Percentiles rank a stretch among this genome's conserved stretches.
Evolutionary conservation across 1,140 invertebrate genomes (phyloP).

Genomic region (Bombus vancouverensis): DNA sequence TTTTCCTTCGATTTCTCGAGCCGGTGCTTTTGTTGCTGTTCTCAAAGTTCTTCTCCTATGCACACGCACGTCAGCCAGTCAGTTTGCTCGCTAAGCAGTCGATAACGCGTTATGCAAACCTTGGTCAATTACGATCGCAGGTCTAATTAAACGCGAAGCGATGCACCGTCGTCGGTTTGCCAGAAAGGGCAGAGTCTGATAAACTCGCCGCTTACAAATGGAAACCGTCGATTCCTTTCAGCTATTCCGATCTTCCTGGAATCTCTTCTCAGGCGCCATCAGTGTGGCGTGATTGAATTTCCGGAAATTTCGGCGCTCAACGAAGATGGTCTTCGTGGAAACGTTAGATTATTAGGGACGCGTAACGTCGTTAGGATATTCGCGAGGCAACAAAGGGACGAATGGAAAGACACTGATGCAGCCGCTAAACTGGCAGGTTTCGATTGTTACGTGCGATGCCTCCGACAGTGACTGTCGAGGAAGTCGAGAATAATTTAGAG

Average conservation of each 20-base stretch:
- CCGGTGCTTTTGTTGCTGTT: not conserved
- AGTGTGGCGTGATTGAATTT: not conserved
- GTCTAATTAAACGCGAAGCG: conserved; percentile 57
- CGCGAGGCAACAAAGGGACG: not conserved
- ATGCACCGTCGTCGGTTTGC: not conserved
- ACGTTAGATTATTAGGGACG: no score
- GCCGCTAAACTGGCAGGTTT: not conserved
- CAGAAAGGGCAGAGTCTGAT: not conserved
- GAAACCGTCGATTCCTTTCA: not conserved
- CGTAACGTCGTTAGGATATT: no score
- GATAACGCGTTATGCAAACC: conserved; percentile 60
- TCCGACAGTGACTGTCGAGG: not conserved
- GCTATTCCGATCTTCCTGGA: not conserved
- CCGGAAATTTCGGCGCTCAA: not conserved
- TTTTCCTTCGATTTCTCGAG: not conserved
- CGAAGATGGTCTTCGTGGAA: not conserved
- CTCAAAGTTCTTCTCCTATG: conserved; percentile 31
- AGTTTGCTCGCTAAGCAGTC: conserved; percentile 17
- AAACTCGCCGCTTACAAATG: not conserved
- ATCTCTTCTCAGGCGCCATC: not conserved
- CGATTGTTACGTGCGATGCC: not conserved
- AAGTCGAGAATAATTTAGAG: conserved; percentile 34
- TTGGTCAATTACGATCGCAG: conserved; percentile 48
- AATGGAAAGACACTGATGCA: not conserved
- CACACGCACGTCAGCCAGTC: conserved; percentile 38